These are phyloP conservation scores for Malurus alboscapulatus DNA, from an alignment of 2,113 vertebrate species.

Conservation along the genomic window DNA sequence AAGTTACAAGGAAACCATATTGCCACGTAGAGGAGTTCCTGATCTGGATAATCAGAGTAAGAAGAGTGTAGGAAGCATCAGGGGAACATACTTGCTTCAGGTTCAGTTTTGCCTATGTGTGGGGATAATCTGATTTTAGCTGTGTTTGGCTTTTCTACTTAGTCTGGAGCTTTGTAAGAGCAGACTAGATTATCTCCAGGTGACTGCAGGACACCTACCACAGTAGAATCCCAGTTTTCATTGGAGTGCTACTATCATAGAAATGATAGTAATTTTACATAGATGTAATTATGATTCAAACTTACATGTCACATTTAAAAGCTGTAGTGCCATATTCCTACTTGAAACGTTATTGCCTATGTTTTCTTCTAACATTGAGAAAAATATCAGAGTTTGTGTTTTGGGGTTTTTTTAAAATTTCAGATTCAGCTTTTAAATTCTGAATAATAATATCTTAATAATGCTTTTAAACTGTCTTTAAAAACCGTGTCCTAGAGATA, in stretches of 20 bases:
- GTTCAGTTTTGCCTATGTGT: background rate
- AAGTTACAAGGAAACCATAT: background rate
- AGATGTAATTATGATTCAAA: background rate
- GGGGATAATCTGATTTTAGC: background rate
- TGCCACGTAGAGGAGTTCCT: background rate
- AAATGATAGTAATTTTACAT: background rate
- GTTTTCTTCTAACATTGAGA: background rate
- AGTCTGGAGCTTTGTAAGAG: background rate
- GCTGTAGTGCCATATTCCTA: background rate
- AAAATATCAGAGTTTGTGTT: background rate
- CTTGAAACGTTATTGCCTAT: background rate
- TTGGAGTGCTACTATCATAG: background rate
- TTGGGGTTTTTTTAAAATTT: background rate
- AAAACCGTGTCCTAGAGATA: background rate
- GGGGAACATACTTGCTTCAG: background rate
- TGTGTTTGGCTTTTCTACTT: background rate
- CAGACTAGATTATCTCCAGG: background rate
- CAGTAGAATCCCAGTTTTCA: background rate
- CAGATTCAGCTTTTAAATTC: background rate
- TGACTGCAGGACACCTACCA: background rate
- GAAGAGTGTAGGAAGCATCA: background rate
- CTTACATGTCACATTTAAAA: background rate
- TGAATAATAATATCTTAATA: background rate
- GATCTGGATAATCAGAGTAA: background rate
- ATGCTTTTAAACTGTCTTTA: slow-evolving; percentile 1